A percentile compares a stretch with the other conserved stretches of the same genome.
phyloP scores from a whole-genome alignment of 2,113 vertebrate species.

The Oncorhynchus mykiss region DNA sequence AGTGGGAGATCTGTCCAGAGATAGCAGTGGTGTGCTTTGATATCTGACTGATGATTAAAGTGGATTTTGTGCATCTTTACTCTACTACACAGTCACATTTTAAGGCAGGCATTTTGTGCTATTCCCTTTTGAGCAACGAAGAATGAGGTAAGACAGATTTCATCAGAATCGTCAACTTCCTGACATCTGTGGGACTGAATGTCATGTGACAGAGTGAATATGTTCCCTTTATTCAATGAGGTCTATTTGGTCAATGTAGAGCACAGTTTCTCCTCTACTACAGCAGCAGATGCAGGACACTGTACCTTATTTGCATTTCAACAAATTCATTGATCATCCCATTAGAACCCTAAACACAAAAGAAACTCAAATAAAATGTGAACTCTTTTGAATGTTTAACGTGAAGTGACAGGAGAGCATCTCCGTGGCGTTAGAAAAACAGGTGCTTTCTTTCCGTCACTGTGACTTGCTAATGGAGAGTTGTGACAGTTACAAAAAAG shows the following conservation, averaged over 20 bases:
- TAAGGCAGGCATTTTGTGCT: background rate
- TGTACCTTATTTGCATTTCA: constrained; percentile 20
- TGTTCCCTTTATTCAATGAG: background rate
- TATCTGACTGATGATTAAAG: background rate
- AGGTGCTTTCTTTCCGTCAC: constrained; percentile 6
- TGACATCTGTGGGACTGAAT: constrained; percentile 18
- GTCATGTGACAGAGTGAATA: constrained; percentile 6
- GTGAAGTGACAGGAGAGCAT: background rate
- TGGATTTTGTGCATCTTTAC: background rate
- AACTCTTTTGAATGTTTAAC: background rate
- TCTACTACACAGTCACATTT: background rate
- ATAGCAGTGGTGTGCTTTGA: background rate
- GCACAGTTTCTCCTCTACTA: background rate
- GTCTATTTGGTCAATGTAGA: background rate
- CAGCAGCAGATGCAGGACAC: background rate
- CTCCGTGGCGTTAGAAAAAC: constrained; percentile 15
- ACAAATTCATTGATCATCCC: constrained; percentile 4
- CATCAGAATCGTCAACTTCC: constrained; percentile 22
- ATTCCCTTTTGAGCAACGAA: constrained; percentile 3
- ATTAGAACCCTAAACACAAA: constrained; percentile 2
- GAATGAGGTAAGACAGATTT: constrained; percentile 25
- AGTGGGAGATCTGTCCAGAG: background rate
- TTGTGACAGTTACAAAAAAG: constrained; percentile 36
- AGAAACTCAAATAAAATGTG: background rate
- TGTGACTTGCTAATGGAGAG: constrained; percentile 8